These are phyloP conservation scores for Capitulum mitella DNA, from an alignment of 2,888 invertebrate genomes.

Conservation along the genomic window DNA sequence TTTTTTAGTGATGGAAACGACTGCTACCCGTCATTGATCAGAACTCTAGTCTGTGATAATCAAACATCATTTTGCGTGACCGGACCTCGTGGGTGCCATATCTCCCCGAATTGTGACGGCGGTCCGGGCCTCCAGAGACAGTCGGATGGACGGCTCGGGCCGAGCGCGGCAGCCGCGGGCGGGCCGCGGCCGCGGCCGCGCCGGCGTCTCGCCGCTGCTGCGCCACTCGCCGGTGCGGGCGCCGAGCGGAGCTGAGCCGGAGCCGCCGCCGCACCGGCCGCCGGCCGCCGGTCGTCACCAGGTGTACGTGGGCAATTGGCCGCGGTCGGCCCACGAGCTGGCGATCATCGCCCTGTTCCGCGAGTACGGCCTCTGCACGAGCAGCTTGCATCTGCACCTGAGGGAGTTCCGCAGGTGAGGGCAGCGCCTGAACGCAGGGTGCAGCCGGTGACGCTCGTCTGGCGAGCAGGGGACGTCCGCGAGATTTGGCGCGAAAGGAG, in stretches of 20 bases:
- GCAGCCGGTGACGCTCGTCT: neutral
- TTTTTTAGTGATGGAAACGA: no score
- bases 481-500: no score
- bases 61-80: no score
- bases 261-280: neutral
- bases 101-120: no score
- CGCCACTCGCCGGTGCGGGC: neutral
- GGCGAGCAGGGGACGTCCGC: no score
- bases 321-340: neutral
- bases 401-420: neutral
- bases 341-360: neutral
- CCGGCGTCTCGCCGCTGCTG: slow-evolving; percentile 16
- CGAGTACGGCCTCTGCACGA: neutral
- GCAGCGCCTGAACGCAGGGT: neutral
- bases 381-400: neutral
- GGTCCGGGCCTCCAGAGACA: no score
- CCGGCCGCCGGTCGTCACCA: neutral
- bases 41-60: no score
- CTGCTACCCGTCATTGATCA: no score
- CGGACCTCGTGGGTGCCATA: no score
- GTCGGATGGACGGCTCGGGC: neutral
- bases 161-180: neutral
- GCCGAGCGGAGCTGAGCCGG: neutral
- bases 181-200: neutral
- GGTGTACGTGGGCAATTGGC: slow-evolving; percentile 24